Base-by-base conservation (phyloP, 92 coral and sea anemone species). In the Siderastrea siderea region DNA sequence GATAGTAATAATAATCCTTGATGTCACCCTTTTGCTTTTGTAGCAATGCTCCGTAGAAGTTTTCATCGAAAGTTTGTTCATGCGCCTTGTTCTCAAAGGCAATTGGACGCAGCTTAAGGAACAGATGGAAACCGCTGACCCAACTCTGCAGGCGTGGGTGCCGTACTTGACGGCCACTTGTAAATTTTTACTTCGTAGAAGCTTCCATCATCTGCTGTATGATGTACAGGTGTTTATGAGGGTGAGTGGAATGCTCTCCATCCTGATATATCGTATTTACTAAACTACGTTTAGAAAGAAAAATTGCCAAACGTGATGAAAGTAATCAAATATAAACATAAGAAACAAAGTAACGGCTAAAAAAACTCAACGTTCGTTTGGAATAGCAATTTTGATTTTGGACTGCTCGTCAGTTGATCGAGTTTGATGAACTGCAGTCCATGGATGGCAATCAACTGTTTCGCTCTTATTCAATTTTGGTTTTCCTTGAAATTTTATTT, bases 151-250 rank as follows among this genome's bases (percentile, higher is more conserved):
- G 86, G 86, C 94, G n/a, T 98, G 99, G 99, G 91, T 88, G 83
- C 97, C 98, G n/a, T 92, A 98, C 84, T 88, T 98, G 84, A 98
- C 95, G n/a, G 99, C 98, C 12, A 93, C 98, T 70, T 98, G 99
- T 69, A 95, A 96, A 16, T 96, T 88, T 80, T 90, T 98, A 43
- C 95, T 90, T 79, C 90, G 93, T 74, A 84, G 94, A 47, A 90
- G 96, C 70, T 94, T 79, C 68, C 95, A 91, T n/a, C 86, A 95
- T 82, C 81, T 91, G 13, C 93, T 98, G 47, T 96, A 96, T 75
- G 98, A 96, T 78, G 76, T 96, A 4, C 99, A 98, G 84, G 91
- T 98, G 66, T 96, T 98, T 71, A 98, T 98, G 98, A 98, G 92
- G 98, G 99, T 98, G 91, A 54, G 83, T 19, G 38, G 38, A 26